These are phyloP conservation scores for Lethenteron reissneri DNA, from an alignment of 2,113 vertebrate genomes.

Conservation along the genomic window DNA sequence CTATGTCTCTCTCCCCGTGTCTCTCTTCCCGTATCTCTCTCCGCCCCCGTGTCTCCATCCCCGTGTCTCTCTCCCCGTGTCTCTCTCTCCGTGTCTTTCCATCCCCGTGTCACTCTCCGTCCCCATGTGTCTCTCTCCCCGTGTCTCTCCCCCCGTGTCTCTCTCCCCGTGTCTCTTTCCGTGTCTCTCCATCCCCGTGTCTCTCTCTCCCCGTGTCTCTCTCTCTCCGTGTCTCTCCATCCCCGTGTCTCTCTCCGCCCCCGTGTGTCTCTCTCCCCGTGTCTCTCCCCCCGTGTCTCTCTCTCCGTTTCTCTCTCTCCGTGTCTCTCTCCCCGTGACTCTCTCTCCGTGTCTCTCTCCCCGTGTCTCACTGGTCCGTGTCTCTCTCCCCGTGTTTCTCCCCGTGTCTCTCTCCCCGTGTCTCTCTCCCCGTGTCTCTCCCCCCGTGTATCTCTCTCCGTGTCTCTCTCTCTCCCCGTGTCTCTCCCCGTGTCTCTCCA, in stretches of 20 bases:
- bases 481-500: neutral
- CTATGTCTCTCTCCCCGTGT: neutral
- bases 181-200: neutral
- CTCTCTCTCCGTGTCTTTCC: neutral
- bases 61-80: neutral
- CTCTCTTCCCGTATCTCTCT: neutral
- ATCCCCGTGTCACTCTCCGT: neutral
- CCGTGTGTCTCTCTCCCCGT: neutral
- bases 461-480: neutral
- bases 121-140: neutral
- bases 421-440: neutral
- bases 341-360: neutral
- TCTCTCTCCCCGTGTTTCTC: neutral
- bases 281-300: neutral
- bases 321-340: neutral
- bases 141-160: neutral
- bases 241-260: neutral
- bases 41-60: neutral
- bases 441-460: neutral
- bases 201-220: neutral
- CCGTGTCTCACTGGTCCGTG: neutral
- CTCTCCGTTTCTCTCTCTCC: neutral
- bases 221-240: neutral
- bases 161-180: neutral
- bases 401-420: neutral